Base-by-base conservation (phyloP, 2,113 vertebrate species). In the Odontophorus gujanensis region DNA sequence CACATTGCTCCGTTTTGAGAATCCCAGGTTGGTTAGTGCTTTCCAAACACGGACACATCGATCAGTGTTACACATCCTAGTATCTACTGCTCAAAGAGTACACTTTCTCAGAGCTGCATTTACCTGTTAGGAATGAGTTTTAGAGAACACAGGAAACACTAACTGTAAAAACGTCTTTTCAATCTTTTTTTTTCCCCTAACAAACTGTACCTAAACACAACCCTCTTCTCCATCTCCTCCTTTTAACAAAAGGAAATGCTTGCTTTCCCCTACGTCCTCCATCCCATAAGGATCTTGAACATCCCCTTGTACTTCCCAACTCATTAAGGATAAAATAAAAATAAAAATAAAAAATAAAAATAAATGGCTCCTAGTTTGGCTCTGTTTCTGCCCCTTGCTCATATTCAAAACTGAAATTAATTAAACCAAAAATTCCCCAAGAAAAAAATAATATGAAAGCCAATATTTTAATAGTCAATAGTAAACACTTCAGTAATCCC, bases 381-480 rank as follows among this genome's bases (percentile, higher is more conserved):
- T 62, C 40, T 62, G 28, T n/a, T 73, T 22, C 61, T 83, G 57
- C 1, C 76, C 9, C 11, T 58, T 74, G 47, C 7, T 75, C 59
- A 59, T 30, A 69, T 26, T 40, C 17, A 68, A 86, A 89, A 6
- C 2, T 25, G 76, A 88, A 58, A 76, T 19, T 3, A 34, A 59
- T 40, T 7, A 26, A 34, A 2, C 3, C 2, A 3, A 36, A 55
- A 38, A 71, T 21, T 38, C 8, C 13, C 2, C 1, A 50, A 3
- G 12, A 89, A 89, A 40, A 40, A 84, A 66, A 28, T 47, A 1
- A 81, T 24, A 36, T 67, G 28, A 50, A 86, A 85, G 16, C n/a
- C 40, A 73, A 0, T 18, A 59, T 51, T 69, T 51, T 36, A 68
- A 53, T 36, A 79, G 4, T 4, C 36, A 82, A 28, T 5, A 92